Conservation (phyloP, 1,140 invertebrate species). For the Drosophila orena region DNA sequence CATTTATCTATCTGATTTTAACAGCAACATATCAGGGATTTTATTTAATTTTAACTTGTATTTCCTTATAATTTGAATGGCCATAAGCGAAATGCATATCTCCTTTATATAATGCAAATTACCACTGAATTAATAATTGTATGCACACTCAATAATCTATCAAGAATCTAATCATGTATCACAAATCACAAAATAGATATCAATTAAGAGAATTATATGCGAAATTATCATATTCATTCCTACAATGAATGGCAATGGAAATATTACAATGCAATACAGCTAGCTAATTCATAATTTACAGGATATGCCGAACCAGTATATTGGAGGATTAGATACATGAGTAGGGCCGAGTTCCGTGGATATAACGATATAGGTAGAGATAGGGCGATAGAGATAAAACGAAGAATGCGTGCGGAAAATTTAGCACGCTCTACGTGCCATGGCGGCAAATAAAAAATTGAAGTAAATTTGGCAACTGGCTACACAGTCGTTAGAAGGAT, state of each 20-base stretch:
- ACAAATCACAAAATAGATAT: slow-evolving; percentile 3
- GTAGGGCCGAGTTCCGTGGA: background rate
- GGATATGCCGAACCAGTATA: slow-evolving; percentile 8
- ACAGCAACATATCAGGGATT: background rate
- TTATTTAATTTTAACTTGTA: too few species aligned
- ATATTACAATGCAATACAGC: background rate
- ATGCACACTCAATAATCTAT: background rate
- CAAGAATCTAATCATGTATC: slow-evolving; percentile 8
- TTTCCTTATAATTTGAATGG: too few species aligned
- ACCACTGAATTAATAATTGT: background rate
- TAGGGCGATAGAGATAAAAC: slow-evolving; percentile 16
- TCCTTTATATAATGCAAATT: background rate
- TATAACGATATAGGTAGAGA: background rate
- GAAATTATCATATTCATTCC: background rate
- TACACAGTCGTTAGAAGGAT: slow-evolving; percentile 42
- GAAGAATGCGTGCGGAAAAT: slow-evolving; percentile 77
- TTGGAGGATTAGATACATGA: background rate
- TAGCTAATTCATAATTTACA: slow-evolving; percentile 2
- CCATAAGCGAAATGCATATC: too few species aligned
- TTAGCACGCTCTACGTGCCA: slow-evolving; percentile 76
- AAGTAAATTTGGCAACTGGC: slow-evolving; percentile 82
- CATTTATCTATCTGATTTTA: background rate
- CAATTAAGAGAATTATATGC: slow-evolving; percentile 1
- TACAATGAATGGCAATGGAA: background rate
- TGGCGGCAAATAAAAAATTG: slow-evolving; percentile 73